Evolutionary conservation across 1,140 invertebrate genomes (phyloP).

Genomic region (Bactericera cockerelli): DNA sequence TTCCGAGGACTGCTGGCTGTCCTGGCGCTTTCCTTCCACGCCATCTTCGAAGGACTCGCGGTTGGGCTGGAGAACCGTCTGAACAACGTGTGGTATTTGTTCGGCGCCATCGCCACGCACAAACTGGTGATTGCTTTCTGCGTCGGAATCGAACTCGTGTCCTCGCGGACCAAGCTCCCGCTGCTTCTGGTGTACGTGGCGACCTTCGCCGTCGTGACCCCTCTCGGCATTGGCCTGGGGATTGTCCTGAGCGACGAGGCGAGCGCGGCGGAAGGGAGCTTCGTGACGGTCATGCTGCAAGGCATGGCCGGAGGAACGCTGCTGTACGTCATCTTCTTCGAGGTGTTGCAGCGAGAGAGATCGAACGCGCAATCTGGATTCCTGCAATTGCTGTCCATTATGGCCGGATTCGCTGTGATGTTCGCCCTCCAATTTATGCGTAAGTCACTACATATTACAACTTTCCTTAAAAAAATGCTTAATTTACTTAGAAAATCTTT

Average conservation of each 20-base stretch:
- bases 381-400: slow-evolving; percentile 47
- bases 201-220: slow-evolving; percentile 48
- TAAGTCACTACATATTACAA: slow-evolving; percentile 41
- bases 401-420: slow-evolving; percentile 61
- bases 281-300: slow-evolving; percentile 41
- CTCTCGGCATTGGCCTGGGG: slow-evolving; percentile 48
- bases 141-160: slow-evolving; percentile 47
- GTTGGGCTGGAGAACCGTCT: slow-evolving; percentile 53
- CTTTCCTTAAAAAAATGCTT: too few species aligned
- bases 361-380: slow-evolving; percentile 47
- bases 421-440: slow-evolving; percentile 54
- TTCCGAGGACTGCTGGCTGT: slow-evolving; percentile 48
- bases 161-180: slow-evolving; percentile 39
- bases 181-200: slow-evolving; percentile 42
- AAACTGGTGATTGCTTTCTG: slow-evolving; percentile 57
- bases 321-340: slow-evolving; percentile 81
- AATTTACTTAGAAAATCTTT: too few species aligned
- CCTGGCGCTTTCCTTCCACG: slow-evolving; percentile 61
- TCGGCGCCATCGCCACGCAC: slow-evolving; percentile 54
- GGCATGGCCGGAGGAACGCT: slow-evolving; percentile 74
- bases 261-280: slow-evolving; percentile 13
- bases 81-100: slow-evolving; percentile 45
- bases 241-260: slow-evolving; percentile 30
- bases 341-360: slow-evolving; percentile 64
- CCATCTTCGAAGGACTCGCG: slow-evolving; percentile 65